Evolutionary conservation across 2,113 vertebrate species (phyloP).

Genomic region (Zosterops pallidus): DNA sequence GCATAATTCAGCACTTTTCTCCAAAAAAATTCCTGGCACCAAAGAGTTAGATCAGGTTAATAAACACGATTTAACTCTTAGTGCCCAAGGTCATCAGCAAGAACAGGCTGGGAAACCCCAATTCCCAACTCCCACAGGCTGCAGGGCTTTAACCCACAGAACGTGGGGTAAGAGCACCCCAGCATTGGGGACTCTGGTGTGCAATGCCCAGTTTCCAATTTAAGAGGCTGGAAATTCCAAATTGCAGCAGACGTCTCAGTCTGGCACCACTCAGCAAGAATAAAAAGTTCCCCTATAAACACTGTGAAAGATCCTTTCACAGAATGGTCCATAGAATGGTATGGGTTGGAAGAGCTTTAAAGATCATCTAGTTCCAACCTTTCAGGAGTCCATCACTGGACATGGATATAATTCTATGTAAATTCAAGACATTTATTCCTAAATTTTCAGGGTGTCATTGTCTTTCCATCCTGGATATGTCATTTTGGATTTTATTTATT

Average conservation of each 20-base stretch:
- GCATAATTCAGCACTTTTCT: not conserved
- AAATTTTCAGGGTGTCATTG: not conserved
- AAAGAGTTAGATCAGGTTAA: not conserved
- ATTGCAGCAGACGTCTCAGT: not conserved
- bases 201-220: not conserved
- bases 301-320: not conserved
- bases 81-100: not conserved
- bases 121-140: not conserved
- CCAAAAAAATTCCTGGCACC: constrained; percentile 40
- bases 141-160: rapidly evolving
- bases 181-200: not conserved
- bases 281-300: not conserved
- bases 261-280: not conserved
- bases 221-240: not conserved
- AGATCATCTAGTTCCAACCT: not conserved
- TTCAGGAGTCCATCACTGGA: not conserved
- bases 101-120: not conserved
- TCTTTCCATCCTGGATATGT: not conserved
- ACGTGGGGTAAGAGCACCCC: rapidly evolving
- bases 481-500: not conserved
- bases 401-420: not conserved
- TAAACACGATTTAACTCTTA: not conserved
- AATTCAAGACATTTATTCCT: not conserved
- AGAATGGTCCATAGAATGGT: not conserved
- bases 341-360: not conserved